Percentiles rank a stretch among this genome's conserved stretches.
Evolutionary conservation across 2,888 invertebrate species (phyloP).

Genomic region (Cheilosia urbana): DNA sequence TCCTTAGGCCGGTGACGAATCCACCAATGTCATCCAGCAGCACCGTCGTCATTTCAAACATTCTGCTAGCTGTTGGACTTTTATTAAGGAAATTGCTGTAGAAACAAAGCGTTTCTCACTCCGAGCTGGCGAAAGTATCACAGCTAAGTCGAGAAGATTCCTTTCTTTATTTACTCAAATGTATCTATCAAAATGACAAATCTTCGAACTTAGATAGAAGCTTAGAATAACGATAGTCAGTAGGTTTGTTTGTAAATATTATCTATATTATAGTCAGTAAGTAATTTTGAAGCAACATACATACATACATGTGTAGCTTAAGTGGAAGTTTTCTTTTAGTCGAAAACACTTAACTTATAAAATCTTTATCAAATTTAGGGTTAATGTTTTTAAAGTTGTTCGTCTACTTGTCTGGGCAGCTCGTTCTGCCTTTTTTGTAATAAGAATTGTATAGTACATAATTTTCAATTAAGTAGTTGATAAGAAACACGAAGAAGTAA

Average conservation of each 20-base stretch:
- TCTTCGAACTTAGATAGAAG: slow-evolving; percentile 1
- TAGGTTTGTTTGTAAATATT: slow-evolving; percentile 50
- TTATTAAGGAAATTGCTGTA: slow-evolving; percentile 47
- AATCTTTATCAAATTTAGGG: not conserved
- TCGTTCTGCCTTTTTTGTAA: slow-evolving; percentile 29
- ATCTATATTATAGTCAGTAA: not conserved
- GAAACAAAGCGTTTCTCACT: slow-evolving; percentile 1
- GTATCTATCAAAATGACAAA: not conserved
- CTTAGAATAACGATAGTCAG: not conserved
- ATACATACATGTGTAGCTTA: slow-evolving; percentile 1
- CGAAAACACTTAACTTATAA: slow-evolving; percentile 25
- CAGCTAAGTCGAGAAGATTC: not conserved
- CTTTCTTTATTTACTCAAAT: not conserved
- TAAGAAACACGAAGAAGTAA: slow-evolving; percentile 4
- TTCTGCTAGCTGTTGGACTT: slow-evolving; percentile 32
- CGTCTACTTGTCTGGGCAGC: not conserved
- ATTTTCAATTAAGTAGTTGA: slow-evolving; percentile 18
- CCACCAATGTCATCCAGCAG: slow-evolving; percentile 61
- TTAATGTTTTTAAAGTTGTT: too few relatives aligned
- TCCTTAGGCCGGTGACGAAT: slow-evolving; percentile 83
- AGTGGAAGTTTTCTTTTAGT: not conserved
- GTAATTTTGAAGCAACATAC: slow-evolving; percentile 2
- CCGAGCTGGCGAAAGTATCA: slow-evolving; percentile 9
- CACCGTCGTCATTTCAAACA: slow-evolving; percentile 12
- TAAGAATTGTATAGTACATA: slow-evolving; percentile 30